A percentile compares a stretch with the other conserved stretches of the same genome.
Evolutionary conservation across 1,140 invertebrate genomes (phyloP).

Genomic region (fruit fly (Drosophila melanogaster)): DNA sequence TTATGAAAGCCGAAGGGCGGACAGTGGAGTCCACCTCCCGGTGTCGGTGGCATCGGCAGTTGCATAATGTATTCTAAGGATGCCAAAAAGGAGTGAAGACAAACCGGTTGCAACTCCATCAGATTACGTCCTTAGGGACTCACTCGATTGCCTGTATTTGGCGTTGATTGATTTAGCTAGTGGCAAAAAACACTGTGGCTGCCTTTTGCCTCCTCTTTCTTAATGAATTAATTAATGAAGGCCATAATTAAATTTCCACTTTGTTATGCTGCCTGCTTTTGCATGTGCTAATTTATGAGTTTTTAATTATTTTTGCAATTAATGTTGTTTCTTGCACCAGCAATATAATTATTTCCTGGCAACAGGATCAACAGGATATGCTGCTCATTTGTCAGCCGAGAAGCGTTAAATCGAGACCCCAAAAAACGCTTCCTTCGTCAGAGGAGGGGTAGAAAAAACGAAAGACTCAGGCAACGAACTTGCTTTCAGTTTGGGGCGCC

Average conservation of each 20-base stretch:
- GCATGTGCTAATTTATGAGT: slow-evolving; percentile 71
- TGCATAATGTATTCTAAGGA: slow-evolving; percentile 82
- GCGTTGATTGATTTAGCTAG: slow-evolving; percentile 80
- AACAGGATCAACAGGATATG: slow-evolving; percentile 82
- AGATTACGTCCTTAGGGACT: slow-evolving; percentile 66
- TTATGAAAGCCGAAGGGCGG: slow-evolving; percentile 60
- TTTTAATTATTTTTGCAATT: slow-evolving; percentile 82
- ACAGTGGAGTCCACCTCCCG: not conserved
- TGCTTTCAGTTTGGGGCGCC: slow-evolving; percentile 63
- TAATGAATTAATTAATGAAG: slow-evolving; percentile 79
- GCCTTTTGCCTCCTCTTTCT: slow-evolving; percentile 21
- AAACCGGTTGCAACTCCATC: slow-evolving; percentile 60
- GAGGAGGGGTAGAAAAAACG: slow-evolving; percentile 28
- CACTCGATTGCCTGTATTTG: slow-evolving; percentile 56
- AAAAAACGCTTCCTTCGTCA: slow-evolving; percentile 51
- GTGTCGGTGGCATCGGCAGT: slow-evolving; percentile 23
- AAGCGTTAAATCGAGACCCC: slow-evolving; percentile 55
- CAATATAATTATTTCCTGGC: slow-evolving; percentile 67
- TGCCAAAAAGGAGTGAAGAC: slow-evolving; percentile 38
- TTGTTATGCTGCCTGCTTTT: slow-evolving; percentile 36
- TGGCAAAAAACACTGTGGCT: slow-evolving; percentile 28
- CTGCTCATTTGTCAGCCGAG: slow-evolving; percentile 76
- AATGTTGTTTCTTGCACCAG: slow-evolving; percentile 44
- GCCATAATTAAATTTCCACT: slow-evolving; percentile 80
- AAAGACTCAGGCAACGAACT: slow-evolving; percentile 78